phyloP scores from a whole-genome alignment of 2,888 invertebrate species.

The Oscheius onirici region DNA sequence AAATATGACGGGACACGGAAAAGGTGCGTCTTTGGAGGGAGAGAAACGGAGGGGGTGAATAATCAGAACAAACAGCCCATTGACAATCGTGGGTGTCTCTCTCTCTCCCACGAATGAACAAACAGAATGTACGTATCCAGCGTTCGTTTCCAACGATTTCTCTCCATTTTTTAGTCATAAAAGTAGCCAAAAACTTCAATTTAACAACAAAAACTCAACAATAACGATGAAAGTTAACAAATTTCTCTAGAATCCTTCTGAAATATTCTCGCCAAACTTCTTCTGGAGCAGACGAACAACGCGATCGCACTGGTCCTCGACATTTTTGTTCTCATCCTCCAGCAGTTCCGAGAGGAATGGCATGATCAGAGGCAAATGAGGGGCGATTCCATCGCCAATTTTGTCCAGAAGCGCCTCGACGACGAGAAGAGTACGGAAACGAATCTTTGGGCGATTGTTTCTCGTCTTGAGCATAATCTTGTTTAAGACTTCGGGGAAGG shows the following conservation, averaged over 20 bases:
- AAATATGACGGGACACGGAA: no score
- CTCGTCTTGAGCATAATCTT: conserved; percentile 55
- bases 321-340: conserved; percentile 65
- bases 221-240: conserved; percentile 9
- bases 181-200: no score
- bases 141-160: no score
- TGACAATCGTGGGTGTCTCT: background rate
- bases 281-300: conserved; percentile 58
- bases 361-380: conserved; percentile 60
- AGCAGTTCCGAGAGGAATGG: conserved; percentile 64
- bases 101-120: background rate
- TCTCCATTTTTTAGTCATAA: no score
- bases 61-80: conserved; percentile 2
- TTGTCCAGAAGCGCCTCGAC: conserved; percentile 58
- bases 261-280: conserved; percentile 59
- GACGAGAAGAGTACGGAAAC: conserved; percentile 60
- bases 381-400: conserved; percentile 64
- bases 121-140: background rate
- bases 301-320: conserved; percentile 62
- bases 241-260: conserved; percentile 31
- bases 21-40: no score
- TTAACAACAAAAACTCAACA: conserved; percentile 3
- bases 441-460: conserved; percentile 50
- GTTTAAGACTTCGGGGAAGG: conserved; percentile 47
- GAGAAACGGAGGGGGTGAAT: conserved; percentile 5